phyloP scores from a whole-genome alignment of 2,797 vertebrate species.

The Varecia variegata region DNA sequence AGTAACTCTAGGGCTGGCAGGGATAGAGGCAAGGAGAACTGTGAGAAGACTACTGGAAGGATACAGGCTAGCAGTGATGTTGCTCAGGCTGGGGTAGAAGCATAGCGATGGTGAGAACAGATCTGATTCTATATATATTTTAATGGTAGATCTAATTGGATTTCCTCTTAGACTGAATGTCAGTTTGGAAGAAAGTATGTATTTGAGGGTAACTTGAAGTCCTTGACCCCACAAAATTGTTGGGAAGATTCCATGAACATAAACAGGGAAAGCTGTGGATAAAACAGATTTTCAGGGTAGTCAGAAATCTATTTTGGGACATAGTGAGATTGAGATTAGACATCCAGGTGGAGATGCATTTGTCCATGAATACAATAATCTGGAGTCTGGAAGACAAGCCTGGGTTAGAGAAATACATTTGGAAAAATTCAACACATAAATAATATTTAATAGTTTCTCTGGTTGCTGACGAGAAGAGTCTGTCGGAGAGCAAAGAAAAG shows the following conservation, averaged over 20 bases:
- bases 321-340: no score
- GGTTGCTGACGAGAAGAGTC: no score
- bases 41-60: no score
- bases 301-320: neutral
- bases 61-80: fast-evolving
- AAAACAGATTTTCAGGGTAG: neutral
- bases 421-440: neutral
- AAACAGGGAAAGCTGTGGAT: neutral
- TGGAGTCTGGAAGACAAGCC: neutral
- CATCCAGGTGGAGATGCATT: neutral
- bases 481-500: neutral
- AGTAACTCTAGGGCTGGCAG: neutral
- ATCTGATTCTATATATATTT: neutral
- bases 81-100: neutral
- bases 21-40: neutral
- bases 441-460: neutral
- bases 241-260: neutral
- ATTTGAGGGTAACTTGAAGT: no score
- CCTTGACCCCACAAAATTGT: neutral
- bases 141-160: neutral
- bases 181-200: neutral
- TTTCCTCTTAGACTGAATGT: neutral
- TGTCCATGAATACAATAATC: neutral
- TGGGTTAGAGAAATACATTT: neutral
- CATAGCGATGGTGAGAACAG: neutral